Conservation (phyloP, 2,888 invertebrate genomes). For the Sepiola atlantica region DNA sequence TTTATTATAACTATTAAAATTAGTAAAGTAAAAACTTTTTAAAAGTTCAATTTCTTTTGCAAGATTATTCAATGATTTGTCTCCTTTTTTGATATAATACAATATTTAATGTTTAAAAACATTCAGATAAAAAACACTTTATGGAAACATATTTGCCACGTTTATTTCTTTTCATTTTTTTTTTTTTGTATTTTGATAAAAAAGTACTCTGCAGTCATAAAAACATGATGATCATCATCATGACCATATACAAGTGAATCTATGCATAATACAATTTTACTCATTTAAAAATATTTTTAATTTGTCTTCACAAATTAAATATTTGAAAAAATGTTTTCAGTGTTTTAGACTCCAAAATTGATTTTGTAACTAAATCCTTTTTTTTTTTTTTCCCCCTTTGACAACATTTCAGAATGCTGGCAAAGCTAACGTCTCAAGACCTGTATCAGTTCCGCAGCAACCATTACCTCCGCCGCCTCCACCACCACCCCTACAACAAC, state of each 20-base stretch:
- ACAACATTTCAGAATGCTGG: slow-evolving; percentile 35
- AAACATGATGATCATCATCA: too few relatives aligned
- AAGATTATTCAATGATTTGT: not conserved
- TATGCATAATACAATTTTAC: not conserved
- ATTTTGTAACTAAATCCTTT: not conserved
- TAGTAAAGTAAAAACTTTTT: too few relatives aligned
- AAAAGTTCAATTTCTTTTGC: not conserved
- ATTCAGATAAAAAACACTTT: not conserved
- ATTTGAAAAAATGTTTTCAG: too few relatives aligned
- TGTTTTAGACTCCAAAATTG: not conserved
- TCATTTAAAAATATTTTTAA: not conserved
- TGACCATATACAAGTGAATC: not conserved
- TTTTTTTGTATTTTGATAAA: not conserved
- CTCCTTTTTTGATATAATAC: not conserved
- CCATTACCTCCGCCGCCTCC: not conserved
- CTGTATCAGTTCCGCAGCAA: slow-evolving; percentile 16
- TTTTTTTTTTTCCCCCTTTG: not conserved
- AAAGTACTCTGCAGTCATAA: too few relatives aligned
- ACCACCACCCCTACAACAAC: not conserved
- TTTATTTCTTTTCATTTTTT: not conserved
- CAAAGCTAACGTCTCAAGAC: not conserved
- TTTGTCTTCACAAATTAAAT: not conserved
- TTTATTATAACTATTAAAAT: too few relatives aligned
- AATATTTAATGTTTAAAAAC: not conserved
- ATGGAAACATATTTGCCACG: not conserved